Base-by-base conservation (phyloP, 2,797 vertebrate species). In the Pelodytes ibericus region DNA sequence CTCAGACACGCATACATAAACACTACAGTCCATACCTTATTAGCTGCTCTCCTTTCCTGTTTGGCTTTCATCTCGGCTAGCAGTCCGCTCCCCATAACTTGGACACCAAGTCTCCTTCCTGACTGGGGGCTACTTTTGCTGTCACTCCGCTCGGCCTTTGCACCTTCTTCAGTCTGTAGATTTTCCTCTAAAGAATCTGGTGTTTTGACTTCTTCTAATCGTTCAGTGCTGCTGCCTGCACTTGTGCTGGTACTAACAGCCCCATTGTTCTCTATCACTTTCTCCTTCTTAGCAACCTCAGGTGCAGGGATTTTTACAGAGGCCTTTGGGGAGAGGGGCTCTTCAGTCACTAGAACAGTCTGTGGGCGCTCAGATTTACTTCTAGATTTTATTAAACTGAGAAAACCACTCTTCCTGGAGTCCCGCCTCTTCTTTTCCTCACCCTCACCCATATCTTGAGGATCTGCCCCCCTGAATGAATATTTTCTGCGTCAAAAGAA, bases 61-160 rank as follows among this genome's bases (percentile, higher is more conserved):
- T 99, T 99, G 83, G 97, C 97, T 83, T 96, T 99, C 94, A 99
- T 99, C 89, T 99, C 97, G 0, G 97, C 97, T 4, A 99, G 88
- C 27, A 99, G 90, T 3, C 95, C 94, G 0, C 95, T 92, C 80
- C 97, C 97, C 93, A 99, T 98, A 86, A 98, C 92, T 84, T 97
- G 97, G 67, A 98, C 84, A 0, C 95, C 95, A 4, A 95, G 96
- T 47, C 95, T 84, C 61, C 95, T 88, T 15, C 95, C 92, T 0
- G 91, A 92, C 81, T 96, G 95, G 0, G 97, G 96, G 80, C 96
- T 98, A 71, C 92, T 90, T 85, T 89, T 92, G 84, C 93, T 92
- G 22, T 96, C 82, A n/a, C 39, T 60, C 11, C 81, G 86, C 30
- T 91, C 92, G 0, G 79, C 68, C 62, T 84, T 88, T 11, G 73